These are phyloP conservation scores for Zalophus californianus DNA, from an alignment of 2,797 vertebrate genomes.

Conservation along the genomic window DNA sequence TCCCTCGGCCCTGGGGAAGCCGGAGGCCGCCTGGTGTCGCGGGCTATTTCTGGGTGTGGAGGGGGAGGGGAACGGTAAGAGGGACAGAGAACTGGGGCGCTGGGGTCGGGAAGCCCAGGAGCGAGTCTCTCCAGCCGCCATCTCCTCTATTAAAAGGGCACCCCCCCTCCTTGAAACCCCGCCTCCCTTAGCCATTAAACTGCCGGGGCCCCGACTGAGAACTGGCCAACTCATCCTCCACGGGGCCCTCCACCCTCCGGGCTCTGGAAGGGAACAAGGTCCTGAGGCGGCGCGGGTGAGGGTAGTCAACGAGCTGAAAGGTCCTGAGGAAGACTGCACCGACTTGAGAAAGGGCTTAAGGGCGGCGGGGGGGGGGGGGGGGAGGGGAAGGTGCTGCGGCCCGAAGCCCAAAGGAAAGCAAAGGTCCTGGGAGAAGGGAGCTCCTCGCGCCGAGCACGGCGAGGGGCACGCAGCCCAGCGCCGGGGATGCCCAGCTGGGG, in stretches of 20 bases:
- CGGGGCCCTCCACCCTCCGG: background rate
- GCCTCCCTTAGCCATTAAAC: background rate
- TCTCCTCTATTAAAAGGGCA: background rate
- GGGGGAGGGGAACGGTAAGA: slow-evolving; percentile 80
- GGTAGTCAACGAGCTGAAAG: background rate
- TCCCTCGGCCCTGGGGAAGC: slow-evolving; percentile 43
- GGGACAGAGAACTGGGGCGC: slow-evolving; percentile 79
- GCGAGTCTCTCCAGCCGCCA: background rate
- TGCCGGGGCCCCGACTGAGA: background rate
- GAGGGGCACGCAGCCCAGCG: background rate
- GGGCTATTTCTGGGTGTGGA: slow-evolving; percentile 84
- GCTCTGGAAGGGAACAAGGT: background rate
- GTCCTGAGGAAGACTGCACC: slow-evolving; percentile 18
- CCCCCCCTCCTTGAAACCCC: background rate
- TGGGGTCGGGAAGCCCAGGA: slow-evolving; percentile 49
- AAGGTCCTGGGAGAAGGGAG: background rate
- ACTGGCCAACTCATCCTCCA: slow-evolving; percentile 52
- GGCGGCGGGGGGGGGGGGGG: background rate
- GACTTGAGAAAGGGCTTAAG: background rate
- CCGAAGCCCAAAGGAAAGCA: background rate
- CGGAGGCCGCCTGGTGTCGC: slow-evolving; percentile 61
- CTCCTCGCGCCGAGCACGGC: background rate
- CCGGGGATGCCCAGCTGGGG: background rate
- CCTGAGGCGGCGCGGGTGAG: background rate
- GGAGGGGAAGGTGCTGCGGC: background rate